Evolutionary conservation across 2,888 invertebrate genomes (phyloP), one percentile per base, ranked within the genome.

Genomic region (Bellardia bayeri): DNA sequence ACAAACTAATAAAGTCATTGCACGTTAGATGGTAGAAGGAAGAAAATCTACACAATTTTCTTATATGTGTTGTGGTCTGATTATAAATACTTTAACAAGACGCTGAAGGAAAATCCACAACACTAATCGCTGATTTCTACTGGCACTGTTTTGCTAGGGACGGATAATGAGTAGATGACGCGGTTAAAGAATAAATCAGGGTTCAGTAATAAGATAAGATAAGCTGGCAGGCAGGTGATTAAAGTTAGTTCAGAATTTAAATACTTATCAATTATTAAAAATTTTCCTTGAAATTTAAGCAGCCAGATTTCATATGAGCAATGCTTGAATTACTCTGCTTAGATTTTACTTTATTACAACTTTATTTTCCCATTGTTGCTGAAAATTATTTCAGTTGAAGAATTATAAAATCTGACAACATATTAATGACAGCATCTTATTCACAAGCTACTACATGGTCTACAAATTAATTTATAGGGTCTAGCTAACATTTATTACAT

Each of bases 1-100:
- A 68, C 54, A 33, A 84, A 54, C 72, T 74, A 84, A 85, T 85
- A 78, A 87, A 87, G 74, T 85, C 82, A 79, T 69, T 85, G 82
- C 82, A 66, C 81, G 42, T 80, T 37, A 54, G 42, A 72, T 64
- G 76, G 64, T 16, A 49, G 14, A 58, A 40, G 16, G 30, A 68
- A 51, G 5, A 71, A 40, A 71, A 80, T 58, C 33, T 58, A 33
- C 16, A 13, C 33, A 68, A 49, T 68, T 58, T 58, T 8, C n/a
- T 58, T 45, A 13, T 45, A 11, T 45, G 45, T 45, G 23, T 54
- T 64, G 16, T 72, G 42, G 14, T 37, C 37, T 6, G 37, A 37
- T 58, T 64, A 42, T 30, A 56, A 72, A 16, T 54, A n/a, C 5
- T 64, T 11, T 6, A 33, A 3, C 11, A 33, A 40, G 64, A 40